Percentiles rank a stretch among this genome's conserved stretches.
Conservation (phyloP, 2,797 vertebrate genomes). For the Sebastes cheni region DNA sequence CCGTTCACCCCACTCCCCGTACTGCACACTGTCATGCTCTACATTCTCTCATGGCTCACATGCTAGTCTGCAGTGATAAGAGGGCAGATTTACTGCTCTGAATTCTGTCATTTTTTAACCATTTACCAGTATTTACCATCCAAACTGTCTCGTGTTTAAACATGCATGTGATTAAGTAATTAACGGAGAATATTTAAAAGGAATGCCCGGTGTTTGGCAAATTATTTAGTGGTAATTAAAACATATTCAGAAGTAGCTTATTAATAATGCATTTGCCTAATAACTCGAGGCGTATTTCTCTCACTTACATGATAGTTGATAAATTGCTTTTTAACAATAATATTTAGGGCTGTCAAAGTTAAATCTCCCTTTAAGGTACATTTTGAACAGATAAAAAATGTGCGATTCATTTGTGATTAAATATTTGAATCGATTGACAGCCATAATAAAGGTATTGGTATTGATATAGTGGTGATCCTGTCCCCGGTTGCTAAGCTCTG, state of each 20-base stretch:
- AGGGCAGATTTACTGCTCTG: not conserved
- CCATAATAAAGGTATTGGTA: too few relatives aligned
- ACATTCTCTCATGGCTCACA: not conserved
- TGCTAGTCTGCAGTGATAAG: not conserved
- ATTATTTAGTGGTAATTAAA: not conserved
- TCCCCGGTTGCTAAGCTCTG: not conserved
- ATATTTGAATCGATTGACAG: too few relatives aligned
- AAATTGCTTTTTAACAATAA: not conserved
- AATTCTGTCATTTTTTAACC: too few relatives aligned
- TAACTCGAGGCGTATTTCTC: not conserved
- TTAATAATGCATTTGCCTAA: not conserved
- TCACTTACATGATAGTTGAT: not conserved
- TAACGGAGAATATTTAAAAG: not conserved
- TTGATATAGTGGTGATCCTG: too few relatives aligned
- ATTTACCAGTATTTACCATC: not conserved
- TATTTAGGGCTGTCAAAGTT: not conserved
- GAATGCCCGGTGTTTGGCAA: not conserved
- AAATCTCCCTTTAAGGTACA: too few relatives aligned
- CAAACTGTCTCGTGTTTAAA: not conserved
- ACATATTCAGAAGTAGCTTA: not conserved
- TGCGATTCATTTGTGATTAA: too few relatives aligned
- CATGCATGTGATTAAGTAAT: not conserved
- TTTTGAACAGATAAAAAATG: too few relatives aligned
- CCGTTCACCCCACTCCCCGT: not conserved
- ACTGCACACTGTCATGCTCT: not conserved